Evolutionary conservation across 35 echinoderm and acorn worm genomes (phyloP).

Genomic region (Anneissia japonica): DNA sequence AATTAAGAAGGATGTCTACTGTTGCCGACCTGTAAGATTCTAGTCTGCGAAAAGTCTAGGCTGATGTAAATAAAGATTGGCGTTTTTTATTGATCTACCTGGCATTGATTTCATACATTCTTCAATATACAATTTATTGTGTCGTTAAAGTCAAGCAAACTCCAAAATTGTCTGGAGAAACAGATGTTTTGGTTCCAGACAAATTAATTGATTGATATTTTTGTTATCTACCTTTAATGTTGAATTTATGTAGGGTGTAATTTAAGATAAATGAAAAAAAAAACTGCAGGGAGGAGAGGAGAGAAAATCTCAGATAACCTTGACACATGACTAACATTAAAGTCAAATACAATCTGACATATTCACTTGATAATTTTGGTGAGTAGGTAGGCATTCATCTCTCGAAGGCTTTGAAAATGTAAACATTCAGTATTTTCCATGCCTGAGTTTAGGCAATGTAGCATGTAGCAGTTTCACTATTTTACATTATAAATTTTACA

Average conservation of each 20-base stretch:
- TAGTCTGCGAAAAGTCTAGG: background rate
- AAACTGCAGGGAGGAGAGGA: background rate
- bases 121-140: background rate
- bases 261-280: background rate
- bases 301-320: too few species aligned
- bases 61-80: background rate
- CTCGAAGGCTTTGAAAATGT: too few species aligned
- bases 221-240: background rate
- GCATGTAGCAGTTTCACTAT: too few species aligned
- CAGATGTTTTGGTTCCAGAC: background rate
- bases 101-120: background rate
- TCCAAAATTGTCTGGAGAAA: background rate
- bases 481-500: too few species aligned
- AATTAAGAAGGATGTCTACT: background rate
- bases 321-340: too few species aligned
- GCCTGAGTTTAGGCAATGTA: too few species aligned
- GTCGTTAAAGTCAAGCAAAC: background rate
- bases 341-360: too few species aligned
- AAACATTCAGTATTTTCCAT: too few species aligned
- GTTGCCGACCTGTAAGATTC: background rate
- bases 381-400: too few species aligned
- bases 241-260: background rate
- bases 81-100: background rate
- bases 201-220: background rate
- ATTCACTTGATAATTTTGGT: too few species aligned